A percentile compares a stretch with the other conserved stretches of the same genome.
These are phyloP conservation scores for Cantharis flavilabris DNA, from an alignment of 2,888 invertebrate genomes.

Conservation along the genomic window DNA sequence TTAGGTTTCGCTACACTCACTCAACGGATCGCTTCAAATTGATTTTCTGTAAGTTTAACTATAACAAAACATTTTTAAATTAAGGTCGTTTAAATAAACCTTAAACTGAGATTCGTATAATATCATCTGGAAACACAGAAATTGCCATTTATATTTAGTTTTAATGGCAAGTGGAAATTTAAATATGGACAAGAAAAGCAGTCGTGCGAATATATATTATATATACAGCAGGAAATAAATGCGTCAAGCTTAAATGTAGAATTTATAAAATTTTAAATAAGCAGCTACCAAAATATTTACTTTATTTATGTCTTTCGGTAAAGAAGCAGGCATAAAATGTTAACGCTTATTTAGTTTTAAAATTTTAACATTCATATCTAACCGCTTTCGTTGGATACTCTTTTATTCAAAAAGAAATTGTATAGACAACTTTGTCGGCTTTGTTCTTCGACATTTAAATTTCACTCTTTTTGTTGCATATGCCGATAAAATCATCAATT, in stretches of 20 bases:
- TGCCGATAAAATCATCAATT: neutral
- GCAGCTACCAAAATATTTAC: neutral
- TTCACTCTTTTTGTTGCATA: neutral
- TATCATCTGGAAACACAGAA: neutral
- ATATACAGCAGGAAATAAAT: conserved; percentile 1
- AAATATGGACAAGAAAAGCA: conserved; percentile 9
- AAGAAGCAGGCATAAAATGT: neutral
- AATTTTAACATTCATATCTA: neutral
- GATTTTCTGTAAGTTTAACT: neutral
- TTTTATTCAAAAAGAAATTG: neutral
- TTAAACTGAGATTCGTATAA: neutral
- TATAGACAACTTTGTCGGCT: too few species aligned
- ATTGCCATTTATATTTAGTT: neutral
- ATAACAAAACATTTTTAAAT: neutral
- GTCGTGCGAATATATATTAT: conserved; percentile 10
- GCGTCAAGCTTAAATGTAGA: conserved; percentile 5
- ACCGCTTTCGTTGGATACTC: too few species aligned
- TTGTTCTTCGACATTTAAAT: neutral
- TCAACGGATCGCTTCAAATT: neutral
- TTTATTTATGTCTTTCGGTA: neutral
- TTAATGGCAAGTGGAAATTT: neutral
- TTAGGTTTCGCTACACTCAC: neutral
- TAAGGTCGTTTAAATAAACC: neutral
- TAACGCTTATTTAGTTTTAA: neutral
- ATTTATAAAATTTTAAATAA: conserved; percentile 5